Evolutionary conservation across 2,113 vertebrate species (phyloP), one percentile per base, ranked within the genome.

Genomic region (Dromaius novaehollandiae): DNA sequence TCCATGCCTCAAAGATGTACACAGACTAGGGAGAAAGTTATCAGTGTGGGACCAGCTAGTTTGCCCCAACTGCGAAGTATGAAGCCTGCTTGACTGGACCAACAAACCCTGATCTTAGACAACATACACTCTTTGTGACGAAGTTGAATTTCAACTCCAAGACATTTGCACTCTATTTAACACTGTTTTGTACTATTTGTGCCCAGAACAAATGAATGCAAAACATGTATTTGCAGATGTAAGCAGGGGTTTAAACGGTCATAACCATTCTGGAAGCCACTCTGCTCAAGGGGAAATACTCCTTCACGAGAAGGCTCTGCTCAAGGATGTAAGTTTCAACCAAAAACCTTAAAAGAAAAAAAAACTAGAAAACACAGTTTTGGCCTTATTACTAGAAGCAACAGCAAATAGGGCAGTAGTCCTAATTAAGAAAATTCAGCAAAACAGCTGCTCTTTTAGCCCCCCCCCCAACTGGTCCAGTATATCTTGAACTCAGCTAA

Each of bases 241-340:
- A 13, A 66, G 24, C 6, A n/a, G 3, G 3, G 5, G 3, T 69
- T 36, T 92, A 55, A 76, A 60, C 34, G 36, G 20, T 70, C 26
- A 34, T 11, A 76, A 14, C 3, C 1, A 3, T 64, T 48, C 18
- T 55, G n/a, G 69, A 86, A 75, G 4, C 5, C 63, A 6, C 14
- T 44, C 0, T 12, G 0, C n/a, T 88, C 18, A 19, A 65, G 16
- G 5, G 9, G 18, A 88, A 71, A 58, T 2, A 38, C 1, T 53
- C 2, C 6, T 9, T 17, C 22, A 69, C 17, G 9, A 79, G 21
- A 3, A 84, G 2, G 3, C 1, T n/a, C 18, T 82, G 25, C 60
- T 51, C 53, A 55, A 18, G 48, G 25, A 42, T 2, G 3, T 65
- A 8, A 86, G 7, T 5, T 74, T 15, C 22, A 86, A 53, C 6